Percentiles rank a stretch among this genome's conserved stretches.
phyloP scores from a whole-genome alignment of 2,888 invertebrate genomes.

The Drosophila anceps region DNA sequence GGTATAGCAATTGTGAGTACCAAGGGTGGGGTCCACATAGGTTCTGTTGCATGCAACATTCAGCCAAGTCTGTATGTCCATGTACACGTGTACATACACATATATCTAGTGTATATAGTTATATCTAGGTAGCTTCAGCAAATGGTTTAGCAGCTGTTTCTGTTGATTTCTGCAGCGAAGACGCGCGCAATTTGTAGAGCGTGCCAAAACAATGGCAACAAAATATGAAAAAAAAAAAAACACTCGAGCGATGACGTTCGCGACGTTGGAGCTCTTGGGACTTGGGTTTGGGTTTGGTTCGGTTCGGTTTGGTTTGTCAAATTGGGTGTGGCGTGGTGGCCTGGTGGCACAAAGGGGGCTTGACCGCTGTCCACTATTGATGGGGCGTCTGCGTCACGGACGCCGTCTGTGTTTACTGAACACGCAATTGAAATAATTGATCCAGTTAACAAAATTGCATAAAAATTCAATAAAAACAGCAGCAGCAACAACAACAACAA shows the following conservation, averaged over 20 bases:
- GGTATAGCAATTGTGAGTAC: slow-evolving; percentile 15
- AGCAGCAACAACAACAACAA: slow-evolving; percentile 15
- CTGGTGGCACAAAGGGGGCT: slow-evolving; percentile 38
- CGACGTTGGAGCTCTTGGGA: slow-evolving; percentile 2
- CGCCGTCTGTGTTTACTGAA: slow-evolving; percentile 74
- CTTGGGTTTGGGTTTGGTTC: slow-evolving; percentile 24
- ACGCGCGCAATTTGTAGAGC: slow-evolving; percentile 52
- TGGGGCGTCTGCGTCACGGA: slow-evolving; percentile 50
- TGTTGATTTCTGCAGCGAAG: slow-evolving; percentile 38
- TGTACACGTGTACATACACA: background rate
- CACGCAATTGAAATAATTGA: slow-evolving; percentile 81
- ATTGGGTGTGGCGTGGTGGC: slow-evolving; percentile 32
- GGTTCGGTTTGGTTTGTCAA: slow-evolving; percentile 13
- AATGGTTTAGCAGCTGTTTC: slow-evolving; percentile 62
- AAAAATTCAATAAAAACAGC: slow-evolving; percentile 73
- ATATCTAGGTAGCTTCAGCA: slow-evolving; percentile 25
- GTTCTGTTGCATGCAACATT: slow-evolving; percentile 38
- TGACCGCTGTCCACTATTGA: slow-evolving; percentile 55
- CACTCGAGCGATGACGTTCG: slow-evolving; percentile 6
- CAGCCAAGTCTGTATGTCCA: background rate
- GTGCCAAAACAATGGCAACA: slow-evolving; percentile 52
- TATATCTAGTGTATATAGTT: background rate
- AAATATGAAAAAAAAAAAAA: background rate
- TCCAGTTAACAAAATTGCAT: slow-evolving; percentile 81
- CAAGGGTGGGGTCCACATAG: slow-evolving; percentile 36